Evolutionary conservation across 1,140 invertebrate genomes (phyloP).

Genomic region (Adoxophyes honmai): DNA sequence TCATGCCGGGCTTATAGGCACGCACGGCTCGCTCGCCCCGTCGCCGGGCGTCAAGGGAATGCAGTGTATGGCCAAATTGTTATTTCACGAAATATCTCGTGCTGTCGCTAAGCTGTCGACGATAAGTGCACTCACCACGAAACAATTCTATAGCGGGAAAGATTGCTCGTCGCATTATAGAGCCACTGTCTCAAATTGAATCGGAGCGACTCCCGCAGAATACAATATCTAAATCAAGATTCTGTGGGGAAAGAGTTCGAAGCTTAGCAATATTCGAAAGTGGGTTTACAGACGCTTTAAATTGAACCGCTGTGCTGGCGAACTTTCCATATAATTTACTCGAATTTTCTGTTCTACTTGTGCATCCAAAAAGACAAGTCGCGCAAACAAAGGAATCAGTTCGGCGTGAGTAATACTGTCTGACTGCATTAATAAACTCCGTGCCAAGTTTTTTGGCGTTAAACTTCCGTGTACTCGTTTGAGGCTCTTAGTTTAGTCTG

Average conservation of each 20-base stretch:
- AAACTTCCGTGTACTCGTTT: constrained; percentile 13
- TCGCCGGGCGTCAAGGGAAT: constrained; percentile 35
- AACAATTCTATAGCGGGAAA: neutral
- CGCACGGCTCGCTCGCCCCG: constrained; percentile 21
- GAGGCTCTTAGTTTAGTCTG: neutral
- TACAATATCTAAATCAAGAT: constrained; percentile 14
- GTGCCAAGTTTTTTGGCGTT: constrained; percentile 56
- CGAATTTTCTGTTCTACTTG: constrained; percentile 21
- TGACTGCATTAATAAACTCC: constrained; percentile 56
- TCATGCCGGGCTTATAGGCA: constrained; percentile 6
- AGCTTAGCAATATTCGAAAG: constrained; percentile 8
- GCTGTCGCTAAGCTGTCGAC: constrained; percentile 38
- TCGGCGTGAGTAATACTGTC: constrained; percentile 42
- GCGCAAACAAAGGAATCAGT: constrained; percentile 45
- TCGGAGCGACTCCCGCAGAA: constrained; percentile 1
- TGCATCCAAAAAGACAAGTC: constrained; percentile 20
- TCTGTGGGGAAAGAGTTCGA: constrained; percentile 4
- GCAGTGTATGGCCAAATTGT: constrained; percentile 42
- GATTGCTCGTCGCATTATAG: neutral
- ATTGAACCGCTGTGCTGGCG: constrained; percentile 10
- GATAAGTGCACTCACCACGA: constrained; percentile 20
- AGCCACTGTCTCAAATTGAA: constrained; percentile 8
- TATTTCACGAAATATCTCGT: constrained; percentile 42
- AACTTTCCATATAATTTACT: constrained; percentile 27
- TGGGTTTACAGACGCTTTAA: constrained; percentile 13